Conservation (phyloP, 2,113 vertebrate species). For the Prochilodus magdalenae region DNA sequence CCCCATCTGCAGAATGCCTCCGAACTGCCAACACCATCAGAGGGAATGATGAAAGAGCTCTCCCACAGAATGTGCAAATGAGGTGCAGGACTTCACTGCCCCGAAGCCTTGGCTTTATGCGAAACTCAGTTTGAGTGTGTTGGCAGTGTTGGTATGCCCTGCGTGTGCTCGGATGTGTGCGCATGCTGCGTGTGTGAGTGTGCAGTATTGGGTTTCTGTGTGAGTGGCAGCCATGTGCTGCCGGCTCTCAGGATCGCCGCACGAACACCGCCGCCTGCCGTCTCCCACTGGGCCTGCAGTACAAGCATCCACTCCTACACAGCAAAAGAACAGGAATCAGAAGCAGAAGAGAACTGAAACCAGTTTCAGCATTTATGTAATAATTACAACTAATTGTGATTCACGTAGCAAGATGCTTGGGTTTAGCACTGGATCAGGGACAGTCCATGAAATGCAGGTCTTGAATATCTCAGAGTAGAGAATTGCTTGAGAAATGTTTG, state of each 20-base stretch:
- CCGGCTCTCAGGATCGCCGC: constrained; percentile 24
- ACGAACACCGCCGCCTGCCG: constrained; percentile 46
- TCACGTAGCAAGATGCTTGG: constrained; percentile 25
- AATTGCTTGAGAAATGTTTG: constrained; percentile 43
- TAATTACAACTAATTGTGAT: background rate
- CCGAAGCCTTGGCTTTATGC: constrained; percentile 31
- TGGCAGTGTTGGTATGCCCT: constrained; percentile 19
- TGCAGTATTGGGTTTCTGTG: constrained; percentile 33
- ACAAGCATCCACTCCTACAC: background rate
- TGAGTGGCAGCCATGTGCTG: constrained; percentile 27
- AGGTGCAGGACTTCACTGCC: constrained; percentile 32
- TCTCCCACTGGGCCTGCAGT: constrained; percentile 24
- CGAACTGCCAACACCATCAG: constrained; percentile 17
- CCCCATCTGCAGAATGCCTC: constrained; percentile 3
- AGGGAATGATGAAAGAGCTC: constrained; percentile 14
- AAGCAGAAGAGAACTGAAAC: constrained; percentile 6
- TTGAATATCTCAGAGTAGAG: constrained; percentile 16
- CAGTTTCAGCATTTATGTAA: background rate
- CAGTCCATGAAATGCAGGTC: background rate
- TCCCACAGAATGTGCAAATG: constrained; percentile 29
- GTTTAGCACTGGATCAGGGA: constrained; percentile 2
- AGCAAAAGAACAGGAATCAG: background rate
- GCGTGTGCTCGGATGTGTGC: constrained; percentile 4
- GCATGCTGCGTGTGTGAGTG: background rate
- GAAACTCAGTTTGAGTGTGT: constrained; percentile 34